Evolutionary conservation across 1,140 invertebrate species (phyloP).

Genomic region (Wasmannia auropunctata): DNA sequence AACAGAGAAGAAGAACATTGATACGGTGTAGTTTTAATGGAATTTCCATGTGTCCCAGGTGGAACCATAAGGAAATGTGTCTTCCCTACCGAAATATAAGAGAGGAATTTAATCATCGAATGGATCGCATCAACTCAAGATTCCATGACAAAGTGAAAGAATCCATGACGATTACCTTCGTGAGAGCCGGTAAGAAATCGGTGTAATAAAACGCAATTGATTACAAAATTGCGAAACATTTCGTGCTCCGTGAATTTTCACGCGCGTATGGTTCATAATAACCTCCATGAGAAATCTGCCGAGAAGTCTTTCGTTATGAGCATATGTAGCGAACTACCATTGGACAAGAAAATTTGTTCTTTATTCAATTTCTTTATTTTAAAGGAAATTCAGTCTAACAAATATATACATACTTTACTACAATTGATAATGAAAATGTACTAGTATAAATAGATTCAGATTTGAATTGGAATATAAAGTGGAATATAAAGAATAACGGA

Average conservation of each 20-base stretch:
- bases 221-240: not conserved
- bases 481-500: not conserved
- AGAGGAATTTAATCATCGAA: slow-evolving; percentile 35
- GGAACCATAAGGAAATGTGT: not conserved
- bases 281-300: not conserved
- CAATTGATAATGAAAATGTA: not conserved
- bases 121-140: slow-evolving; percentile 19
- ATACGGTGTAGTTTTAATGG: not conserved
- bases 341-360: not conserved
- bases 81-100: not conserved
- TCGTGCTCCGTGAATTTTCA: not conserved
- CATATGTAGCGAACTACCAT: not conserved
- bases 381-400: not conserved
- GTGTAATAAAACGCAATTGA: not conserved
- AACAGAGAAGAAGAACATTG: not conserved
- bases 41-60: not conserved
- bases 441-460: not conserved
- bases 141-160: slow-evolving; percentile 1
- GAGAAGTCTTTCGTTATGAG: not conserved
- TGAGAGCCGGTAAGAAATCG: not conserved
- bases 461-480: not conserved
- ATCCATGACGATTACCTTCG: not conserved
- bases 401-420: not conserved
- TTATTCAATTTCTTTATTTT: not conserved
- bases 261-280: not conserved